phyloP scores from a whole-genome alignment of 2,888 invertebrate genomes.

The Tetropium fuscum region DNA sequence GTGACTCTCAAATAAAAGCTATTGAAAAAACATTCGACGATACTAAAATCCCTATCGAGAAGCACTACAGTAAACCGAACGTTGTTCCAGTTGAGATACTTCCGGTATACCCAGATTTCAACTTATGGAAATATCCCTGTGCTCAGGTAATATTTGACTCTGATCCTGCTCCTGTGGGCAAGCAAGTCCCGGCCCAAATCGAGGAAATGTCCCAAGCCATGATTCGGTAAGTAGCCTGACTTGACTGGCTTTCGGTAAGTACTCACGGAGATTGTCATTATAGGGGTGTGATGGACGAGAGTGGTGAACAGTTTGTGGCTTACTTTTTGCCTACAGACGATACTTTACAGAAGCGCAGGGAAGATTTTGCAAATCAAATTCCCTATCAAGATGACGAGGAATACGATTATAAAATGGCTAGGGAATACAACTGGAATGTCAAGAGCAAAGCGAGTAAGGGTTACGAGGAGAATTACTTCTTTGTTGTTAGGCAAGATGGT shows the following conservation, averaged over 20 bases:
- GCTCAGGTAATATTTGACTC: conserved; percentile 99
- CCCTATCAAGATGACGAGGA: conserved; percentile 91
- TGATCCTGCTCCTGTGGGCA: conserved; percentile 94
- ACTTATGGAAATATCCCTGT: conserved; percentile 97
- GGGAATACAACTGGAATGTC: conserved; percentile 99
- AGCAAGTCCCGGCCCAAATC: conserved; percentile 87
- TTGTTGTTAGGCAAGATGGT: conserved; percentile 90
- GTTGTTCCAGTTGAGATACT: conserved; percentile 91
- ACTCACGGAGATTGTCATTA: conserved; percentile 21
- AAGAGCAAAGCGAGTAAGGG: conserved; percentile 85
- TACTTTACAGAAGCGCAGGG: conserved; percentile 88
- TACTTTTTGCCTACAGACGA: conserved; percentile 97
- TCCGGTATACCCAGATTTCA: conserved; percentile 95
- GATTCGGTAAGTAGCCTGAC: conserved; percentile 78
- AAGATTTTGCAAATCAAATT: conserved; percentile 80
- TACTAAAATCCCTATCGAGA: conserved; percentile 84
- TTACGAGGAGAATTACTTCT: conserved; percentile 97
- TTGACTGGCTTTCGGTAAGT: conserved; percentile 1
- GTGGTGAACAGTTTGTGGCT: conserved; percentile 98
- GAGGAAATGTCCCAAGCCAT: conserved; percentile 99
- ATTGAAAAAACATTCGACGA: conserved; percentile 98
- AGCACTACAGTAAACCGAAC: conserved; percentile 97
- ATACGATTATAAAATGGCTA: conserved; percentile 97
- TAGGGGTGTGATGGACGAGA: conserved; percentile 99
- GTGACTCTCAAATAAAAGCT: conserved; percentile 96